Evolutionary conservation across 2,113 vertebrate genomes (phyloP), one percentile per base, ranked within the genome.

Genomic region (Vimba vimba): DNA sequence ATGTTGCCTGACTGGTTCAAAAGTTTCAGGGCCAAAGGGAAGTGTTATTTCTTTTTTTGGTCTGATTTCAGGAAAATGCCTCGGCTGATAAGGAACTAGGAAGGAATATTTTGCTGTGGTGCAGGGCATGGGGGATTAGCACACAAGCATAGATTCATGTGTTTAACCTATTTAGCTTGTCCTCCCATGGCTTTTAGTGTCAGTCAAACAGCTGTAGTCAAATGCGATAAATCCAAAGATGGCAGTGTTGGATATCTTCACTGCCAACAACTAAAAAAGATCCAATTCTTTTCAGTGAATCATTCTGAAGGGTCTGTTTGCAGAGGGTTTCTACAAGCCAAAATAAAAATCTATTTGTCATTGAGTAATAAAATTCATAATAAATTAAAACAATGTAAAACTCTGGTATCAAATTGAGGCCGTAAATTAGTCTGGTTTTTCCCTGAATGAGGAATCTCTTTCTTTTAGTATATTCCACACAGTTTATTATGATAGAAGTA

Each of bases 141-240:
- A 80, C 25, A 71, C 36, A 86, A 57, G 36, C 11, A 0, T 30
- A 71, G 17, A 45, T 36, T 75, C 55, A 23, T 39, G 75, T 21
- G 43, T 39, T 45, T 55, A 84, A 68, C 71, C 73, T 85, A 23
- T 19, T 71, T 69, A 82, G 85, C 77, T 85, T 74, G 84, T 89
- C 57, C 55, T 85, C 39, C 59, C 86, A 66, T 62, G 60, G 47
- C 36, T 86, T 77, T 86, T 81, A 69, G 81, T 80, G 69, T 88
- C 87, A 84, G 77, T 73, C 71, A 21, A 79, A 86, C 82, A 82
- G 82, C 82, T 86, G 82, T 39, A 79, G 69, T 60, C 50, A 64
- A 55, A 82, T 73, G 62, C 75, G 85, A 83, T 43, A 6, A 83
- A 88, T 86, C 85, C 39, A 27, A 66, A 66, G 13, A 80, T 47